Evolutionary conservation across 2,888 invertebrate species (phyloP), one percentile per base, ranked within the genome.

Genomic region (Cephus rjabovi): DNA sequence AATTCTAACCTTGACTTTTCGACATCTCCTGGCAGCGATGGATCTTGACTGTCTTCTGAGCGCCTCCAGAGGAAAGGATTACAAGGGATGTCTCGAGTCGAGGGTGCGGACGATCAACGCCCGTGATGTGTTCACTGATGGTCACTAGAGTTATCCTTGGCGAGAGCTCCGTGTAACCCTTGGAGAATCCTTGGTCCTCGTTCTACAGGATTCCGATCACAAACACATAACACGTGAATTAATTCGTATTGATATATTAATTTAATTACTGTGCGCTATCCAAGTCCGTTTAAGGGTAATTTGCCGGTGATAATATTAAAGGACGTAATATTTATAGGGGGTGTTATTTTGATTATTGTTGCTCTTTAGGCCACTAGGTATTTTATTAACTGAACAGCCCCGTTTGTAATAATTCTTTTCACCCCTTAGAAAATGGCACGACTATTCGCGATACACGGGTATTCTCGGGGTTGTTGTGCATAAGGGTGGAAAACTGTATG

Each of bases 41-140:
- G 96, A 96, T 94, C 96, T 95, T 93, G 96, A 96, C 93, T 96
- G 96, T 90, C 95, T 95, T 92, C 96, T 94, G 93, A 96, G 94
- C 92, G 95, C 95, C 95, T 96, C 96, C 96, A 95, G 95, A 92
- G 92, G 91, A 93, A 93, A 86, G 83, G 87, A 85, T 86, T 77
- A 74, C 71, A 71, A 56, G 56, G 56, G 56, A 56, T 56, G 34
- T 93, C 83, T 92, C 93, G 83, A 93, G 92, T 87, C 93, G 92
- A 0, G 93, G 92, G 1, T 92, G 92, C n/a, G 92, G 92, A 86
- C 93, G 92, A 1, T 92, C 92, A 80, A 92, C 93, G 85, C 93
- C 90, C 89, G 90, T 89, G 84, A 79, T 80, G 75, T 79, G 81
- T 81, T 92, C 87, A 90, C 92, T 74, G 92, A 93, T 83, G 92